Base-by-base conservation (phyloP, 2,113 vertebrate species). In the Rhinoderma darwinii region DNA sequence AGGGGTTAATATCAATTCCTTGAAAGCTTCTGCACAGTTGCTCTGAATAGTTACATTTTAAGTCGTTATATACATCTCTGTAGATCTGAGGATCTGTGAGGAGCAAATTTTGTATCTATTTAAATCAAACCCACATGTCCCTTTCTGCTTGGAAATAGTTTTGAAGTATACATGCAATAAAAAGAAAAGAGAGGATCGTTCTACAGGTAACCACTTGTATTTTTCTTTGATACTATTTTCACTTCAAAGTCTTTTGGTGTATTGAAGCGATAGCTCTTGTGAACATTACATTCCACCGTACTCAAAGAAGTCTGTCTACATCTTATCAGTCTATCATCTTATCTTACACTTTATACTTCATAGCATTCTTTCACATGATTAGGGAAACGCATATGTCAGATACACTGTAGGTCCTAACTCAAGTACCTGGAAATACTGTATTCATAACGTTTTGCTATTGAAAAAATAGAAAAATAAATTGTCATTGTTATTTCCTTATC, bases 181-280 rank as follows among this genome's bases (percentile, higher is more conserved):
- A 66, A 66, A 66, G 27, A 1, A 27, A 61, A 61, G 25, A 27
- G 32, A 22, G 25, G 73, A 44, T 76, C 0, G 1, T 47, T 43
- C 22, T 41, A 73, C 73, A 76, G 73, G 43, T 44, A 44, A 14
- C 37, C 72, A 74, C 72, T 74, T 74, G n/a, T 44, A 76, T 37
- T 76, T 74, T 41, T 44, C 41, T 76, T 76, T 76, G 37, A 74
- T 74, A 37, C 32, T 70, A 3, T 76, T 76, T 76, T 47, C 41
- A 27, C 73, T 76, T 76, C 14, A 76, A 76, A 76, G 73, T 27
- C 73, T 76, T 43, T 2, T 17, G 27, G 14, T 76, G 43, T 30
- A 76, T 11, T 47, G 73, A 47, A 76, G 25, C 51, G 37, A 81
- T 20, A 59, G 54, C 30, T 81, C 20, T 63, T 61, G 35, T 37